Percentiles rank a stretch among this genome's conserved stretches.
phyloP scores from a whole-genome alignment of 2,113 vertebrate species.

The Periophthalmus modestus region DNA sequence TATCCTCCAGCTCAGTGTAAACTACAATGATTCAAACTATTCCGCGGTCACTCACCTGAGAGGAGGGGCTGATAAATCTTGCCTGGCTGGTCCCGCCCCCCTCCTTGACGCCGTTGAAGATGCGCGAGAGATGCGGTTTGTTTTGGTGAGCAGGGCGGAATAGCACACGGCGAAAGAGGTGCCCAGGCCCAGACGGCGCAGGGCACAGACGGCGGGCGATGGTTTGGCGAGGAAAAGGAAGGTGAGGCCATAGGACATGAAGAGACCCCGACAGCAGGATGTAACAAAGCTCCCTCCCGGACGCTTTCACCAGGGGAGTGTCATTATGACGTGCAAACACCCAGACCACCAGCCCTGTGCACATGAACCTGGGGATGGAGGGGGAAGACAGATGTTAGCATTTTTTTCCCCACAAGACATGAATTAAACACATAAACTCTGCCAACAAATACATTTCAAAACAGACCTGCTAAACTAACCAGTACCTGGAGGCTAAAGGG shows the following conservation, averaged over 20 bases:
- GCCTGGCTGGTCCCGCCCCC: constrained; percentile 85
- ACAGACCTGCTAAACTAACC: too few species aligned
- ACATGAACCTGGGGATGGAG: constrained; percentile 76
- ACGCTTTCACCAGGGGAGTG: constrained; percentile 96
- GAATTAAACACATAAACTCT: too few species aligned
- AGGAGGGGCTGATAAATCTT: constrained; percentile 96
- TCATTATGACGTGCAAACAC: constrained; percentile 94
- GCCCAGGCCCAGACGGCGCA: constrained; percentile 90
- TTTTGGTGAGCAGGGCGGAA: constrained; percentile 96
- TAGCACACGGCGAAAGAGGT: constrained; percentile 98
- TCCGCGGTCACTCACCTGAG: constrained; percentile 82
- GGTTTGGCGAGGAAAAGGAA: constrained; percentile 98
- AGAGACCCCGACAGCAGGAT: constrained; percentile 92
- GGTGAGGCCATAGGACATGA: constrained; percentile 95
- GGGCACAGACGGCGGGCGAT: constrained; percentile 90
- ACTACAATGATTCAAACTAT: not conserved
- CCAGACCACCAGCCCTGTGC: constrained; percentile 87
- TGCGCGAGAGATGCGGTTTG: constrained; percentile 96
- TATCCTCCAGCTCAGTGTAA: not conserved
- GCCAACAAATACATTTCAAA: too few species aligned
- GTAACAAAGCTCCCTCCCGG: constrained; percentile 95
- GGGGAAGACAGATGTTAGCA: not conserved
- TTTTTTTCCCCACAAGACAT: too few species aligned
- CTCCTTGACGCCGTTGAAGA: constrained; percentile 94
- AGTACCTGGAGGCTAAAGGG: too few species aligned